phyloP scores from a whole-genome alignment of 2,113 vertebrate genomes.

The Pluvianellus socialis region DNA sequence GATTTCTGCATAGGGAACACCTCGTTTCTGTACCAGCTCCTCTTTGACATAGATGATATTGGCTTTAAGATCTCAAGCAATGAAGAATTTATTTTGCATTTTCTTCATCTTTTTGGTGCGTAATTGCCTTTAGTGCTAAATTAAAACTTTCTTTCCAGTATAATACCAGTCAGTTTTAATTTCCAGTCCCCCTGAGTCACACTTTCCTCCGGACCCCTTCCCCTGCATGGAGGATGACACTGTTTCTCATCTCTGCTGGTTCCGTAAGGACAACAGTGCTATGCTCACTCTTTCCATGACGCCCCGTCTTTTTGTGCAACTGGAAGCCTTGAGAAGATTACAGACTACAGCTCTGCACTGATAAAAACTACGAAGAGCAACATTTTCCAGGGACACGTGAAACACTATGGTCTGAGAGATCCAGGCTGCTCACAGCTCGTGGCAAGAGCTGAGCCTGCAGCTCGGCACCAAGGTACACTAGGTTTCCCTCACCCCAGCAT shows the following conservation, averaged over 20 bases:
- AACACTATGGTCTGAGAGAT: fast-evolving
- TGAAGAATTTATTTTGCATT: neutral
- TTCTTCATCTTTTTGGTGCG: neutral
- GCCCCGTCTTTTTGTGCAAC: neutral
- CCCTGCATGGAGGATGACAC: neutral
- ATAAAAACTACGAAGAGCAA: neutral
- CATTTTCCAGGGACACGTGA: neutral
- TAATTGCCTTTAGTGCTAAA: neutral
- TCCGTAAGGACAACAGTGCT: neutral
- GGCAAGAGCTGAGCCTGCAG: neutral
- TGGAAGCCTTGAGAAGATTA: neutral
- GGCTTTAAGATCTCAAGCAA: neutral
- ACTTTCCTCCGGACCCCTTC: neutral
- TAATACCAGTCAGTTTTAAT: neutral
- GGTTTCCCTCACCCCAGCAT: neutral
- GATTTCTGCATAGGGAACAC: neutral
- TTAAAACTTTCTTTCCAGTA: neutral
- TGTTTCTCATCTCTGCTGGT: neutral
- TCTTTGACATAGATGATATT: neutral
- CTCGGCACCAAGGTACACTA: fast-evolving
- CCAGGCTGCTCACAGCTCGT: neutral
- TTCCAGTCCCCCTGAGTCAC: neutral
- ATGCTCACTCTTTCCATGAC: neutral
- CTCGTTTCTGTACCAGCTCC: neutral
- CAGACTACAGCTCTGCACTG: neutral